A percentile compares a stretch with the other conserved stretches of the same genome.
These are phyloP conservation scores for Cnemophilus loriae DNA, from an alignment of 2,113 vertebrate genomes.

Conservation along the genomic window DNA sequence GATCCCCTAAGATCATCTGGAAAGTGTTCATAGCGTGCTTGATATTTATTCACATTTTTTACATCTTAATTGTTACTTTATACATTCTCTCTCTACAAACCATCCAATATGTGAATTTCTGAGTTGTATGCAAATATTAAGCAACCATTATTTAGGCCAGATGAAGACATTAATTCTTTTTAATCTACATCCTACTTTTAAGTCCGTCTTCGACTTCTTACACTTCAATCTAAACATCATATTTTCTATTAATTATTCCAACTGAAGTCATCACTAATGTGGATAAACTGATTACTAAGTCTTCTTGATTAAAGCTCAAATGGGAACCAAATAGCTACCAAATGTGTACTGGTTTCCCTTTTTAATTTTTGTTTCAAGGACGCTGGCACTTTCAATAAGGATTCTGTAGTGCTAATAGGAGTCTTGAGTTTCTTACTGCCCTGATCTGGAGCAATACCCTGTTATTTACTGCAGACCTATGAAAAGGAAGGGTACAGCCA, in stretches of 20 bases:
- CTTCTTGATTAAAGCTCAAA: constrained; percentile 66
- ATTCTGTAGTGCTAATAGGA: background rate
- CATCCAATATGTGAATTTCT: background rate
- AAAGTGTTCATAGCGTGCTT: background rate
- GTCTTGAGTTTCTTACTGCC: constrained; percentile 14
- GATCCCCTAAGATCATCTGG: background rate
- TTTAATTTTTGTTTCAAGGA: constrained; percentile 49
- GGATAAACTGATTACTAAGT: constrained; percentile 58
- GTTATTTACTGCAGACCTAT: constrained; percentile 29
- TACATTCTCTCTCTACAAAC: background rate
- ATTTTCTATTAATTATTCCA: constrained; percentile 56
- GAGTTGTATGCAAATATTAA: background rate
- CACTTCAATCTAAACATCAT: background rate
- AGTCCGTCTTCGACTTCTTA: background rate
- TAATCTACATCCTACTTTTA: background rate
- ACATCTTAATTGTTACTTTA: background rate
- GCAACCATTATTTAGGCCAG: background rate
- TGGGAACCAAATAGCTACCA: constrained; percentile 66
- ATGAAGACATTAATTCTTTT: background rate
- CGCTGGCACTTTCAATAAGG: background rate
- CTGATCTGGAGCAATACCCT: constrained; percentile 18
- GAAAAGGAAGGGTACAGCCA: constrained; percentile 16
- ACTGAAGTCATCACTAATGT: constrained; percentile 42
- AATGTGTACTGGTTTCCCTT: constrained; percentile 59
- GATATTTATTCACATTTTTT: background rate